These are phyloP conservation scores for Drosophila villosipedis DNA, from an alignment of 2,888 invertebrate genomes.

Conservation along the genomic window DNA sequence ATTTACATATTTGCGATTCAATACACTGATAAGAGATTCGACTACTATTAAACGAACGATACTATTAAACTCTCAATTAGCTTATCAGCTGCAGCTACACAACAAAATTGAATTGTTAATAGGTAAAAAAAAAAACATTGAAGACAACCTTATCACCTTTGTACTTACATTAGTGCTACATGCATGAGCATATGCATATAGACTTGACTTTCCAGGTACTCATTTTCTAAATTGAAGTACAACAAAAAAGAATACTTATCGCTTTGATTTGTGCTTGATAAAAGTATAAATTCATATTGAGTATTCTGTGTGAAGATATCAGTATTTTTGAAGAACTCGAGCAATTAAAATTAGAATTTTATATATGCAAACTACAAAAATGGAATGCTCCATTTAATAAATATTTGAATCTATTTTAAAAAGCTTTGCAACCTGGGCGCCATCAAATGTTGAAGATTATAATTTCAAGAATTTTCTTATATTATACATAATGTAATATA, in stretches of 20 bases:
- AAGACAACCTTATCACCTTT: constrained; percentile 5
- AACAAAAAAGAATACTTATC: not conserved
- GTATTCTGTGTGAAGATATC: not conserved
- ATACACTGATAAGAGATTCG: not conserved
- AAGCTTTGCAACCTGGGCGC: not conserved
- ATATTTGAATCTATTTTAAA: not conserved
- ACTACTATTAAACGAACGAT: not conserved
- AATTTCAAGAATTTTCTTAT: not conserved
- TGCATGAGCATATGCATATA: not conserved
- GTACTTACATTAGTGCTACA: not conserved
- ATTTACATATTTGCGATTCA: not conserved
- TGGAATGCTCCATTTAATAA: not conserved
- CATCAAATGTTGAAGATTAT: not conserved
- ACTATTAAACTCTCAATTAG: not conserved
- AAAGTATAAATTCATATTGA: not conserved
- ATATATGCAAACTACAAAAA: not conserved
- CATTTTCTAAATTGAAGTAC: too few species aligned
- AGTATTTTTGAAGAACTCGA: too few species aligned
- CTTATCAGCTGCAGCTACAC: constrained; percentile 9
- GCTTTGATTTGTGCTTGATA: not conserved
- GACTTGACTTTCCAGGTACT: not conserved
- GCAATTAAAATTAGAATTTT: not conserved
- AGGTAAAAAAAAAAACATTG: not conserved
- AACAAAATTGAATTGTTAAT: constrained; percentile 1
- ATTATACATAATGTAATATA: not conserved